A percentile compares a stretch with the other conserved stretches of the same genome.
Conservation (phyloP, 2,797 vertebrate genomes). For the Gouania willdenowi region DNA sequence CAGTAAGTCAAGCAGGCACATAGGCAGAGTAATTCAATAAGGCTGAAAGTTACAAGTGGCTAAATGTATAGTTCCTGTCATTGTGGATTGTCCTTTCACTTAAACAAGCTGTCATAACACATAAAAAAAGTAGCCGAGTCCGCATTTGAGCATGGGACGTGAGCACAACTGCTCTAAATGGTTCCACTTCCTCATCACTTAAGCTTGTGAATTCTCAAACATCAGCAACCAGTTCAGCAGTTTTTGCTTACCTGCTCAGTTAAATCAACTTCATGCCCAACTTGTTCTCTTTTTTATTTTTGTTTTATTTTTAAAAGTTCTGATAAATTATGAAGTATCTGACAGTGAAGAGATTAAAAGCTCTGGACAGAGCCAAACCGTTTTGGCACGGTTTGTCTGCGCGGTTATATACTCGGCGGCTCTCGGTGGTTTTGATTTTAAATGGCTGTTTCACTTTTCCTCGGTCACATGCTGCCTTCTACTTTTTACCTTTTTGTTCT, state of each 20-base stretch:
- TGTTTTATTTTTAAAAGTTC: slow-evolving; percentile 14
- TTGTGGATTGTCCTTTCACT: too few relatives aligned
- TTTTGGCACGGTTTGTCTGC: slow-evolving; percentile 7
- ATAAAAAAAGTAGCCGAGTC: too few relatives aligned
- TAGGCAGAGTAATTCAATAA: too few relatives aligned
- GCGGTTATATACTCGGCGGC: slow-evolving; percentile 4
- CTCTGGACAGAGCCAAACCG: not conserved
- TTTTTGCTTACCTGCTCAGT: slow-evolving; percentile 31
- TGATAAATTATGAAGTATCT: slow-evolving; percentile 32
- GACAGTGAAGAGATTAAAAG: slow-evolving; percentile 8
- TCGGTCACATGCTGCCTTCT: slow-evolving; percentile 1
- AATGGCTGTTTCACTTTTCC: slow-evolving; percentile 11
- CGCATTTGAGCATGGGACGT: too few relatives aligned
- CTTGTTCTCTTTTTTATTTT: slow-evolving; percentile 4
- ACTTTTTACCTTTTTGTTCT: not conserved
- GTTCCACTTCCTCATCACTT: too few relatives aligned
- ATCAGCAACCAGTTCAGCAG: slow-evolving; percentile 1
- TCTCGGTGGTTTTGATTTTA: slow-evolving; percentile 6
- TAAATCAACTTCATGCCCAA: slow-evolving; percentile 25
- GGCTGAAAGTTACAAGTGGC: too few relatives aligned
- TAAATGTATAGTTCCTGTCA: too few relatives aligned
- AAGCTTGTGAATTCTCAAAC: not conserved
- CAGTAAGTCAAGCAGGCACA: too few relatives aligned
- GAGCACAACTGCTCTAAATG: too few relatives aligned
- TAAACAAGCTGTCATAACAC: too few relatives aligned